A percentile compares a stretch with the other conserved stretches of the same genome.
These are phyloP conservation scores for Typhlichthys eigenmanni DNA, from an alignment of 2,797 vertebrate species.

Conservation along the genomic window DNA sequence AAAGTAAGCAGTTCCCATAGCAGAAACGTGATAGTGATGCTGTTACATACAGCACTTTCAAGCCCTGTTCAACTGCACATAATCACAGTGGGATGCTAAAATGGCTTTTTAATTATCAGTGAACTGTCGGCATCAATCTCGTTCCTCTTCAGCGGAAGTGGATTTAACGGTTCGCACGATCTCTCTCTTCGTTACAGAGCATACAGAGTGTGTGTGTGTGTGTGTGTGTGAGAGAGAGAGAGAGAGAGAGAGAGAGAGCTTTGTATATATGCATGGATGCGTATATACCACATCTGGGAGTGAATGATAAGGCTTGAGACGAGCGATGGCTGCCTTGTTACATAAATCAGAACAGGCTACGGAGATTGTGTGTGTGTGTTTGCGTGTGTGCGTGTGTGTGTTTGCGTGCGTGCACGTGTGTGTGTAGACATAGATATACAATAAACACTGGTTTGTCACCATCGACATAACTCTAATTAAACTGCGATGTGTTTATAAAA, in stretches of 20 bases:
- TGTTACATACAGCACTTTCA: background rate
- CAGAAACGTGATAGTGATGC: background rate
- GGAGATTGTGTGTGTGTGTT: slow-evolving; percentile 1
- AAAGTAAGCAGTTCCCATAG: too few species aligned
- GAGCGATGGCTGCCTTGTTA: slow-evolving; percentile 34
- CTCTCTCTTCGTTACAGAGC: background rate
- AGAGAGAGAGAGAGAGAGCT: background rate
- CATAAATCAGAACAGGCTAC: slow-evolving; percentile 46
- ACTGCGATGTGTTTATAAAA: too few species aligned
- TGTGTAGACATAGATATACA: too few species aligned
- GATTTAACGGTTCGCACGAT: slow-evolving; percentile 7
- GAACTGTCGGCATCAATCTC: slow-evolving; percentile 21
- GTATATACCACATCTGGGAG: slow-evolving; percentile 45
- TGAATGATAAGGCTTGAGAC: slow-evolving; percentile 51
- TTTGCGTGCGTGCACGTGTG: background rate
- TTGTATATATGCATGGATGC: slow-evolving; percentile 2
- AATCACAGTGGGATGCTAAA: background rate
- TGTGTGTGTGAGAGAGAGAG: background rate
- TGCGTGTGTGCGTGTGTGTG: background rate
- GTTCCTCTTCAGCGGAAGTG: background rate
- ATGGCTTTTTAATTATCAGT: slow-evolving; percentile 14
- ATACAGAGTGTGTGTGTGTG: background rate
- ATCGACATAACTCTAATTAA: too few species aligned
- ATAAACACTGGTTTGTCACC: too few species aligned
- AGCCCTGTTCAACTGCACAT: background rate